Evolutionary conservation across 1,140 invertebrate genomes (phyloP), one percentile per base, ranked within the genome.

Genomic region (Drosophila lacteicornis): DNA sequence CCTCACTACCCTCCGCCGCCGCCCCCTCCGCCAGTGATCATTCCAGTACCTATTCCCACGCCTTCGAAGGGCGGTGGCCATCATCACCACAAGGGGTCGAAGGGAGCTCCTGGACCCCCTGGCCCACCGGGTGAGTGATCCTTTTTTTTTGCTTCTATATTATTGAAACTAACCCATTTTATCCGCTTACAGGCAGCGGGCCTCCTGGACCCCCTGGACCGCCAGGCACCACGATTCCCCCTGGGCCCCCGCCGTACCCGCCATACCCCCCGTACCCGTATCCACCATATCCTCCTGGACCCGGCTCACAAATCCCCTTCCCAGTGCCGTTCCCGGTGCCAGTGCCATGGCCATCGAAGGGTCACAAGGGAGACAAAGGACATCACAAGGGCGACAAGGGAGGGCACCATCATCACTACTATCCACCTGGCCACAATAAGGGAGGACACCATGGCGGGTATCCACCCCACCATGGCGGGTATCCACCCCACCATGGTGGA

Each of bases 291-390:
- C 59, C 59, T 27, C 62, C 17, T 11, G 60, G 60, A 12, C 43
- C 46, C 2, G 53, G 53, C 19, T 8, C 33, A 11, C 55, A 60
- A 25, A 15, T 66, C 1, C 73, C 74, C 3, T 79, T 61, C 53
- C 53, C 66, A 45, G 42, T 46, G 45, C 77, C 7, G 11, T 79
- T 7, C 77, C 77, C 77, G 11, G 56, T 78, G 12, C 75, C 75
- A 17, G 66, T 79, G 9, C 75, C 76, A 4, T 79, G 68, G 75
- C 77, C 75, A 0, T 51, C 74, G 30, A 73, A 79, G 15, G 76
- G 79, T 9, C 46, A 74, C 49, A 60, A 82, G 22, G 68, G 75
- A 8, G 61, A 65, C 40, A 57, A 82, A 3, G 74, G 74, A 27
- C 45, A 78, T 22, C 19, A 60, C 38, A 73, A 71, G 36, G 75